Percentiles rank a stretch among this genome's conserved stretches.
These are phyloP conservation scores for Athalia rosae DNA, from an alignment of 2,888 invertebrate species.

Conservation along the genomic window DNA sequence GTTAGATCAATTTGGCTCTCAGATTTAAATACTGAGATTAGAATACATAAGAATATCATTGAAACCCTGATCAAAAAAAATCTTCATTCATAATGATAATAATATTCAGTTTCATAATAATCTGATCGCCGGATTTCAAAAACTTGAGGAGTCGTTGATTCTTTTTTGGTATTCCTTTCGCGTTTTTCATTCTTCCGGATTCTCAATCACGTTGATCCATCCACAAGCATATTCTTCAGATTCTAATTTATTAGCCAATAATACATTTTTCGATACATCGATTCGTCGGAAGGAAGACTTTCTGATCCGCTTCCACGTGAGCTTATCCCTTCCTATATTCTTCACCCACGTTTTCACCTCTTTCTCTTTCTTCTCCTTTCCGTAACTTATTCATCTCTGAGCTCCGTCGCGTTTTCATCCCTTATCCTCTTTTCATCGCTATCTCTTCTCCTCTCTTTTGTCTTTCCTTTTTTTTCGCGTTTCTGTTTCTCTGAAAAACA, in stretches of 20 bases:
- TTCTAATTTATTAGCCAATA: conserved; percentile 33
- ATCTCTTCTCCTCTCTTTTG: not conserved
- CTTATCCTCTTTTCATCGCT: not conserved
- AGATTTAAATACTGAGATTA: no score
- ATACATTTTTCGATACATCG: conserved; percentile 27
- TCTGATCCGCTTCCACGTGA: conserved; percentile 11
- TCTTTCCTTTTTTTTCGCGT: not conserved
- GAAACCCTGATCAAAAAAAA: no score
- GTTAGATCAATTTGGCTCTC: no score
- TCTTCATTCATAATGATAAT: not conserved
- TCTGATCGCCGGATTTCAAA: no score
- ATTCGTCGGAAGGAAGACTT: not conserved
- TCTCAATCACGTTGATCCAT: not conserved
- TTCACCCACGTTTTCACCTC: no score
- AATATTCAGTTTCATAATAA: conserved; percentile 16
- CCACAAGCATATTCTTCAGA: not conserved
- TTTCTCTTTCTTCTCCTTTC: not conserved
- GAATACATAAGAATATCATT: no score
- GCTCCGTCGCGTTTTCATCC: no score
- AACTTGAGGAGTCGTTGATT: no score
- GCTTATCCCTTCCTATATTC: not conserved
- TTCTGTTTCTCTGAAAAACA: not conserved
- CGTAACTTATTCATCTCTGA: not conserved
- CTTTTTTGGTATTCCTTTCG: not conserved
- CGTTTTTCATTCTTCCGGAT: conserved; percentile 8